Conservation (phyloP, 2,113 vertebrate genomes). For the Phalacrocorax aristotelis region DNA sequence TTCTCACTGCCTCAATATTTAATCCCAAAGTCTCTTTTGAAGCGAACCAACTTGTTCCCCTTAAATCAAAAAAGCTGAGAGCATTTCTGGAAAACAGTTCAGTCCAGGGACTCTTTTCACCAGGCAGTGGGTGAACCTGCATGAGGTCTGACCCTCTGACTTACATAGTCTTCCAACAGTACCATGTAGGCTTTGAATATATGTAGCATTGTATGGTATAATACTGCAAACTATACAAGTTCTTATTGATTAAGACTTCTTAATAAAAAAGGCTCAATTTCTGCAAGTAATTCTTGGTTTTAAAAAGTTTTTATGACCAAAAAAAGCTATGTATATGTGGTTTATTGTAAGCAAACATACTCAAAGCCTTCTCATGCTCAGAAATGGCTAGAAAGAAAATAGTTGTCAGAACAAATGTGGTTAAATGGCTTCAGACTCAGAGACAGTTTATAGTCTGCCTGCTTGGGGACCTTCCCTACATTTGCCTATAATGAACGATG, state of each 20-base stretch:
- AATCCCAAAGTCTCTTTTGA: background rate
- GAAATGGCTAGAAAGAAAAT: background rate
- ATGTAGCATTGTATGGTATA: rapidly evolving
- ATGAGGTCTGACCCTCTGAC: background rate
- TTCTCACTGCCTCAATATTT: background rate
- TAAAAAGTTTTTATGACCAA: background rate
- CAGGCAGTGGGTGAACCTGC: background rate
- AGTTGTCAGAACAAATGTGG: background rate
- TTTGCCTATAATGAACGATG: background rate
- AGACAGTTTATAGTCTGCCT: background rate
- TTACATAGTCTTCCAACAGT: background rate
- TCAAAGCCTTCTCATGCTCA: background rate
- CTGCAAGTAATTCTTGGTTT: background rate
- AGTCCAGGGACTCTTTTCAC: background rate
- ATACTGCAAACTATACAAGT: background rate
- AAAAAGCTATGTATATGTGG: background rate
- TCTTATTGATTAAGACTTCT: background rate
- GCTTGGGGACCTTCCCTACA: background rate
- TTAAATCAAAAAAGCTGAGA: background rate
- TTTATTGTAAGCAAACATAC: background rate
- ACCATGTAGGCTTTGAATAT: background rate
- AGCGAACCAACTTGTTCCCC: background rate
- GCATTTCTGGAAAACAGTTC: background rate
- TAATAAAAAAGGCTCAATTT: background rate
- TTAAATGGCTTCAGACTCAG: background rate